Evolutionary conservation across 1,140 invertebrate species (phyloP), one percentile per base, ranked within the genome.

Genomic region (Whitmania pigra): DNA sequence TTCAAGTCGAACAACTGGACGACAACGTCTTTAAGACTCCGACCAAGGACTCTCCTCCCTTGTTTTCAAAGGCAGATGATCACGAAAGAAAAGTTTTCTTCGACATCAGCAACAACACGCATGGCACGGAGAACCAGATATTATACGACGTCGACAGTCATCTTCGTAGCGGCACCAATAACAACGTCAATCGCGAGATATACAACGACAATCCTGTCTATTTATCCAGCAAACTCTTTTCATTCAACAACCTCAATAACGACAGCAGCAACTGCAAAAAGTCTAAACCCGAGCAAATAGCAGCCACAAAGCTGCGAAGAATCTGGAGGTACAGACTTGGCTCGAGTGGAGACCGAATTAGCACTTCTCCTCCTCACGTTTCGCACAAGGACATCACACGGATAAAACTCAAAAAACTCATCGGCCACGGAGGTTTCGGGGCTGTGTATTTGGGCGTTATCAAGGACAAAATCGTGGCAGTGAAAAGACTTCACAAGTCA

Each of bases 391-490:
- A 70, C 53, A 70, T 70, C 69, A 25, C 31, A 13, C 53, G 53
- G 69, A 49, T 70, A 18, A 36, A 25, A 40, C 69, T 70, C 20
- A 70, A 70, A 25, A 49, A 49, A 13, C 53, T 73, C 31, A 53
- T 73, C 22, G 73, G 73, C 3, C 22, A 31, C 17, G 73, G 73
- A n/a, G 73, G 73, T 18, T 73, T 73, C 55, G 73, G 73, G 40
- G 43, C 69, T 5, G 73, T 73, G 6, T 73, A 73, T 36, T 29
- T 63, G 22, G 73, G 69, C 5, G 53, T 55, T 27, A n/a, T 73
- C 69, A 31, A 53, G 13, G 69, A 69, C 55, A 43, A 57, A 66
- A 53, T 49, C 36, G 69, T 73, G 31, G 73, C 73, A 22, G 73
- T 73, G 22, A 73, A 73, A 55, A 57, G 29, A 36, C 69, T 73